A percentile compares a stretch with the other conserved stretches of the same genome.
These are phyloP conservation scores for Pangasius macronema DNA, from an alignment of 2,797 vertebrate genomes.

Conservation along the genomic window DNA sequence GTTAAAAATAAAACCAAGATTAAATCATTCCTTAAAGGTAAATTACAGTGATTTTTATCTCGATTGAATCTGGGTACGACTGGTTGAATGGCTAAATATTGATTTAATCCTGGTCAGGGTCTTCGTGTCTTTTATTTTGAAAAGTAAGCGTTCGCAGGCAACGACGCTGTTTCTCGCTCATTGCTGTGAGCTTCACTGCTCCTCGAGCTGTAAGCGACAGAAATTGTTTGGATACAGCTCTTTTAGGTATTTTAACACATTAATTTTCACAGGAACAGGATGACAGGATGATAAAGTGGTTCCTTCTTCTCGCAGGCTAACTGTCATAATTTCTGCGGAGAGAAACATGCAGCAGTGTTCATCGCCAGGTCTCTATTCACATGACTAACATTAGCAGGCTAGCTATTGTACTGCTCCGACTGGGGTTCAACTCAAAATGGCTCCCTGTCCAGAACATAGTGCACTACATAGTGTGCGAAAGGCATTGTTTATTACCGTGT, in stretches of 20 bases:
- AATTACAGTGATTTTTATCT: not conserved
- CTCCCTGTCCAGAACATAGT: not conserved
- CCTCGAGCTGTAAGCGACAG: slow-evolving; percentile 1
- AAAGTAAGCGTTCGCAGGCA: not conserved
- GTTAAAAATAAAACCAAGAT: not conserved
- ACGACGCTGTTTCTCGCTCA: no score
- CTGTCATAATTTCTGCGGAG: slow-evolving; percentile 32
- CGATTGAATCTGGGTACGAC: not conserved
- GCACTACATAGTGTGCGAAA: slow-evolving; percentile 2
- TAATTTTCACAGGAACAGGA: not conserved
- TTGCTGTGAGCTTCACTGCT: slow-evolving; percentile 22
- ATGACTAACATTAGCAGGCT: slow-evolving; percentile 17
- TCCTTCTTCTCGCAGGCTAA: not conserved
- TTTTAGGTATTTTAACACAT: not conserved
- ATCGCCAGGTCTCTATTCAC: not conserved
- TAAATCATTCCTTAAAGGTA: not conserved
- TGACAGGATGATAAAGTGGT: slow-evolving; percentile 38
- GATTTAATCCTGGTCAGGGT: not conserved
- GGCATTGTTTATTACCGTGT: not conserved
- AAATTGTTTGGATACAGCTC: not conserved
- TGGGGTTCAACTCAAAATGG: slow-evolving; percentile 9
- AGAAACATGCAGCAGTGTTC: slow-evolving; percentile 16
- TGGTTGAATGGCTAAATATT: no score
- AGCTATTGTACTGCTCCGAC: slow-evolving; percentile 1
- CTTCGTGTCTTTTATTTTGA: slow-evolving; percentile 52